Conservation (phyloP, 2,797 vertebrate genomes). For the Sternarchorhynchus goeldii region DNA sequence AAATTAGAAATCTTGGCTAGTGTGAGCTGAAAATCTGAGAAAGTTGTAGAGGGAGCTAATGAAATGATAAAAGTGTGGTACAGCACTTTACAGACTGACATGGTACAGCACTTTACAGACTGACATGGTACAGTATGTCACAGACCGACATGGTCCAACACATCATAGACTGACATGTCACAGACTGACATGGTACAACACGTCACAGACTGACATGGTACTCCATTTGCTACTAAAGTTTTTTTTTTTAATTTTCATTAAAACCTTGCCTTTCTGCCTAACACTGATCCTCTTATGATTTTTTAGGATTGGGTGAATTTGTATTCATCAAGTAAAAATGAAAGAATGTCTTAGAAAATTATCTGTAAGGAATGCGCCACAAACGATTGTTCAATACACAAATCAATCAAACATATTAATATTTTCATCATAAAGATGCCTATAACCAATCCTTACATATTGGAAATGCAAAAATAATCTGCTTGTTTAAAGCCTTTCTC, state of each 20-base stretch:
- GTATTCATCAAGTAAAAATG: not conserved
- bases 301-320: slow-evolving; percentile 25
- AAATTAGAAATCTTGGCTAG: slow-evolving; percentile 16
- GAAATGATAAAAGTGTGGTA: slow-evolving; percentile 45
- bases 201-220: slow-evolving; percentile 46
- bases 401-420: too few species aligned
- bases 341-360: not conserved
- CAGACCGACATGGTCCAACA: not conserved
- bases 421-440: not conserved
- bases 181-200: slow-evolving; percentile 21
- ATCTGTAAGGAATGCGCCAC: too few species aligned
- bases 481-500: not conserved
- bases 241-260: slow-evolving; percentile 13
- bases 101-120: too few species aligned
- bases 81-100: not conserved
- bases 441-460: too few species aligned
- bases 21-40: slow-evolving; percentile 27
- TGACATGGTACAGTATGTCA: too few species aligned
- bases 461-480: not conserved
- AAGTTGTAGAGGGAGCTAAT: slow-evolving; percentile 42
- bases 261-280: slow-evolving; percentile 30
- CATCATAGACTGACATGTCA: slow-evolving; percentile 44
- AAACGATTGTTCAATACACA: too few species aligned
- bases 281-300: slow-evolving; percentile 26
- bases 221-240: slow-evolving; percentile 40